These are phyloP conservation scores for Gallinago nigripennis DNA, from an alignment of 2,797 vertebrate species.

Conservation along the genomic window DNA sequence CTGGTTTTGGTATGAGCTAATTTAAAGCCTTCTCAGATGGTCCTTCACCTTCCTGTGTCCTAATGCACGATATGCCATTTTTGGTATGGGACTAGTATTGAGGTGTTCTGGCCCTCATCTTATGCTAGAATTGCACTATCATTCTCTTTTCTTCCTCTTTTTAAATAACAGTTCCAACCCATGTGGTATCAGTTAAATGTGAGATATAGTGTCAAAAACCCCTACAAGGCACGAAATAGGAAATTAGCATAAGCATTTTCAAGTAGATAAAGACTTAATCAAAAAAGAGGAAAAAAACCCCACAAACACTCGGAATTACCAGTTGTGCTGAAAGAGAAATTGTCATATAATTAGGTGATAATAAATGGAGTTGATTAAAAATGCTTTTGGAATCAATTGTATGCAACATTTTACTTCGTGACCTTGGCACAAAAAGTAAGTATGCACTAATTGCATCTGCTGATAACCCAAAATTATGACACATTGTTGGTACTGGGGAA, in stretches of 20 bases:
- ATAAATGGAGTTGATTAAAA: background rate
- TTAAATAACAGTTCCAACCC: background rate
- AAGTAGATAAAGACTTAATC: background rate
- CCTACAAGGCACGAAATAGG: background rate
- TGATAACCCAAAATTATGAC: background rate
- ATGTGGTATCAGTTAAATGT: background rate
- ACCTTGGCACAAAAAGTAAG: background rate
- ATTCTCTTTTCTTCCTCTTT: background rate
- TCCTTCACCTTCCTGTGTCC: background rate
- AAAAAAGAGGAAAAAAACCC: fast-evolving
- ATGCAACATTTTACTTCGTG: background rate
- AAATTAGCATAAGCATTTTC: background rate
- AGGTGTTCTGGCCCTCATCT: background rate
- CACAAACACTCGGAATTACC: background rate
- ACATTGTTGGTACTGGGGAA: background rate
- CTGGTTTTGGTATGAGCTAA: background rate
- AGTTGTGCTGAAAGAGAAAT: background rate
- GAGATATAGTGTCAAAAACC: background rate
- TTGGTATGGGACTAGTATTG: background rate
- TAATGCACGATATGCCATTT: fast-evolving
- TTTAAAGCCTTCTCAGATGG: background rate
- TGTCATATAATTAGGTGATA: background rate
- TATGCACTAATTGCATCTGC: background rate
- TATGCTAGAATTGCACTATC: background rate
- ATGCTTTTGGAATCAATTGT: background rate